These are phyloP conservation scores for Sialia sialis DNA, from an alignment of 2,113 vertebrate genomes.

Conservation along the genomic window DNA sequence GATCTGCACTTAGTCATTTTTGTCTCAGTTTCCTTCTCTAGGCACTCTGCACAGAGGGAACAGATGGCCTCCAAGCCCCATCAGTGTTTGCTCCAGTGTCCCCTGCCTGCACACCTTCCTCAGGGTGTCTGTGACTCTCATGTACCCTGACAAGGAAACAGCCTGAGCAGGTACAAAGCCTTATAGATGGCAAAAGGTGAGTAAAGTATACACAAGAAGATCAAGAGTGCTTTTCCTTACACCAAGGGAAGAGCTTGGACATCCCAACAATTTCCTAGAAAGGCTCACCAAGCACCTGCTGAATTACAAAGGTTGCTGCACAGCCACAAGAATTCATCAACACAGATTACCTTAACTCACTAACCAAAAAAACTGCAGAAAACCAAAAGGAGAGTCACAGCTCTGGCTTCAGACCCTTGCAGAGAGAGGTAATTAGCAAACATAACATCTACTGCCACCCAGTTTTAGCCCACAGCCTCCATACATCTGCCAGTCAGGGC, in stretches of 20 bases:
- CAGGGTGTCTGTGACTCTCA: fast-evolving
- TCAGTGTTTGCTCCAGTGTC: neutral
- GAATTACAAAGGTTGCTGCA: neutral
- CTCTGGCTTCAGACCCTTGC: neutral
- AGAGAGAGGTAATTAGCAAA: neutral
- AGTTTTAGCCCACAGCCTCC: neutral
- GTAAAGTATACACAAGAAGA: fast-evolving
- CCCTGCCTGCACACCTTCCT: neutral
- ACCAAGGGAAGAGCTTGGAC: neutral
- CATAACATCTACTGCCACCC: neutral
- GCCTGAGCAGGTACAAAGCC: neutral
- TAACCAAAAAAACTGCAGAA: neutral
- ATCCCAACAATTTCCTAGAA: neutral
- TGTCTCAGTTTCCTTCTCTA: neutral
- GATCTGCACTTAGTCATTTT: neutral
- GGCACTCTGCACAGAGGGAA: neutral
- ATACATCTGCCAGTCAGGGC: neutral
- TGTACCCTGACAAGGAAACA: fast-evolving
- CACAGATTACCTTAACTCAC: neutral
- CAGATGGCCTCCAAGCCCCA: neutral
- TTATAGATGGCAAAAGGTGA: neutral
- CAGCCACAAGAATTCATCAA: neutral
- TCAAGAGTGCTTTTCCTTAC: neutral
- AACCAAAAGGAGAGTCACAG: neutral
- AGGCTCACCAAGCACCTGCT: neutral